A percentile compares a stretch with the other conserved stretches of the same genome.
Conservation (phyloP, 92 coral and sea anemone species). For the Porites evermanni region DNA sequence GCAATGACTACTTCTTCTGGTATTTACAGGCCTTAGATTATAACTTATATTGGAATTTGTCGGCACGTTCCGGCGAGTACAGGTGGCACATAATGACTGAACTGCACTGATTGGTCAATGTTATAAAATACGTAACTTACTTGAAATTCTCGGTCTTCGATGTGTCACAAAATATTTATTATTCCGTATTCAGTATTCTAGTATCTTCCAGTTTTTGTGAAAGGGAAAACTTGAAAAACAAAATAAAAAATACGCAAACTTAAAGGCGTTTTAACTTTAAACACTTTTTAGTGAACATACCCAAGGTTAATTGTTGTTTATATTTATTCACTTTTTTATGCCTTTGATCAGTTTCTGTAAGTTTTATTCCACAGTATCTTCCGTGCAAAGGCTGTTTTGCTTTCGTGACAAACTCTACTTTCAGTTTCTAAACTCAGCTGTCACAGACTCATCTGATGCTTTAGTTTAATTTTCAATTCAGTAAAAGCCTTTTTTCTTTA, state of each 20-base stretch:
- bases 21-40: not conserved
- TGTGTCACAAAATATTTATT: not conserved
- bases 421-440: no score
- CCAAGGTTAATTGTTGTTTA: no score
- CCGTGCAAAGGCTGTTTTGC: no score
- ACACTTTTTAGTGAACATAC: not conserved
- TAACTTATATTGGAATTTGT: not conserved
- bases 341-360: no score
- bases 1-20: not conserved
- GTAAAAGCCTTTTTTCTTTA: no score
- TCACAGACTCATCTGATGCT: no score
- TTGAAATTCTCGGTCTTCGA: not conserved
- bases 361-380: no score
- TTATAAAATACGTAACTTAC: not conserved
- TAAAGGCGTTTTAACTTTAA: no score
- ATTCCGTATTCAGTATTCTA: not conserved
- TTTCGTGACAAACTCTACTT: no score
- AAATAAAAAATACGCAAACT: not conserved
- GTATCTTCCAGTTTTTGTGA: not conserved
- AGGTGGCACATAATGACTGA: constrained; percentile 10
- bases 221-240: not conserved
- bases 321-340: no score
- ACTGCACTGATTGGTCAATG: constrained; percentile 14
- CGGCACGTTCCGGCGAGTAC: not conserved
- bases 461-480: no score